Evolutionary conservation across 2,797 vertebrate genomes (phyloP), one percentile per base, ranked within the genome.

Genomic region (Potorous gilbertii): DNA sequence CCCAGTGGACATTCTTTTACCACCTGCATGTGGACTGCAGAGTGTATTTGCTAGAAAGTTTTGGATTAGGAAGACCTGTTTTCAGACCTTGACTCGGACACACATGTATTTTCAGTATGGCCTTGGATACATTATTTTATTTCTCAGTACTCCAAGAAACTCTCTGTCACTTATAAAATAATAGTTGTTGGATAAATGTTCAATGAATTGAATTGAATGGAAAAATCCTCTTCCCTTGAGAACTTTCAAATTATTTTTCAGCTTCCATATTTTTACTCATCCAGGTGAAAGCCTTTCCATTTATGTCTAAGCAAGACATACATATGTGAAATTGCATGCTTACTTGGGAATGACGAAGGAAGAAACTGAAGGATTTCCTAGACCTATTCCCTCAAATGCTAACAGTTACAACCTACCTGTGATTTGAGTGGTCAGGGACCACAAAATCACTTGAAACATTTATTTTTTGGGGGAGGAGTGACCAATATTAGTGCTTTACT

Each of bases 201-300:
- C 13, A 62, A 0, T 52, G 52, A 52, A 52, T 62, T 62, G 59
- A 62, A 62, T 34, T 62, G 56, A 28, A 57, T 27, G 56, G 56
- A 1, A 28, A 0, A 11, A 62, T 34, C 56, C 91, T 91, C 21
- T 90, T 56, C 2, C 93, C 74, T 56, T 81, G 4, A 28, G 14
- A 9, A 34, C 91, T 94, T 87, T 81, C 57, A 87, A 74, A 89
- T 59, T 57, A 56, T 29, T 59, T 95, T 97, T 95, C 56, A 91
- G 6, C 91, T 92, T 93, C 56, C 1, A 50, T 56, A 91, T 74
- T 5, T 94, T 92, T 74, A 34, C 92, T 81, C 87, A 92, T 94
- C 56, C 66, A 92, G 57, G 34, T 56, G 55, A 27, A 24, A 59
- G 40, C 3, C 1, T 62, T 52, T 96, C 50, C 81, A 96, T n/a